Conservation (phyloP, 2,888 invertebrate genomes). For the Xestia sexstrigata region DNA sequence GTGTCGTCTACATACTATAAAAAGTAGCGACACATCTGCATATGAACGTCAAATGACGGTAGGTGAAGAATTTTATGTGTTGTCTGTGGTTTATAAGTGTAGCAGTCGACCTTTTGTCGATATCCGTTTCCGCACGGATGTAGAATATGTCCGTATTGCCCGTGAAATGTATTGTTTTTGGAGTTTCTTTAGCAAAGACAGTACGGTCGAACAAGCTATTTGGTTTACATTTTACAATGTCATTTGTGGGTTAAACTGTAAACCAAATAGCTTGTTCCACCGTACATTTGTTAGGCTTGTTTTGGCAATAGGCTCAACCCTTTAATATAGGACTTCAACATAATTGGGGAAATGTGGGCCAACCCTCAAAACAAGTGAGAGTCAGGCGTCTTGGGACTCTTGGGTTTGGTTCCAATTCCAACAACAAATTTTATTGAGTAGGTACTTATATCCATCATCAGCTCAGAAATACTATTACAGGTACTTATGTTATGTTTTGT, state of each 20-base stretch:
- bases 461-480: background rate
- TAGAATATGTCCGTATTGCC: constrained; percentile 33
- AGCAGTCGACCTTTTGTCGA: constrained; percentile 70
- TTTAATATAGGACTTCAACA: background rate
- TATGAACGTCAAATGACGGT: constrained; percentile 48
- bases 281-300: background rate
- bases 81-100: constrained; percentile 50
- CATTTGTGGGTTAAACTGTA: no score
- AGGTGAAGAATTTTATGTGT: constrained; percentile 47
- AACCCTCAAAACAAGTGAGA: background rate
- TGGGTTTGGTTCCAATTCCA: background rate
- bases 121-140: constrained; percentile 74
- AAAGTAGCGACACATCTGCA: constrained; percentile 41
- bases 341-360: background rate
- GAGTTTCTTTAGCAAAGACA: constrained; percentile 22
- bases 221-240: no score
- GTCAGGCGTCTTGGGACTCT: no score
- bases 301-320: background rate
- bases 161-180: constrained; percentile 47
- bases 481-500: background rate
- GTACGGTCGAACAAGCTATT: no score
- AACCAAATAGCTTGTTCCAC: no score
- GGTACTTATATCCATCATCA: background rate
- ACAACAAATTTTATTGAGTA: background rate
- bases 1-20: constrained; percentile 20